These are phyloP conservation scores for Coelopa pilipes DNA, from an alignment of 2,888 invertebrate species.

Conservation along the genomic window DNA sequence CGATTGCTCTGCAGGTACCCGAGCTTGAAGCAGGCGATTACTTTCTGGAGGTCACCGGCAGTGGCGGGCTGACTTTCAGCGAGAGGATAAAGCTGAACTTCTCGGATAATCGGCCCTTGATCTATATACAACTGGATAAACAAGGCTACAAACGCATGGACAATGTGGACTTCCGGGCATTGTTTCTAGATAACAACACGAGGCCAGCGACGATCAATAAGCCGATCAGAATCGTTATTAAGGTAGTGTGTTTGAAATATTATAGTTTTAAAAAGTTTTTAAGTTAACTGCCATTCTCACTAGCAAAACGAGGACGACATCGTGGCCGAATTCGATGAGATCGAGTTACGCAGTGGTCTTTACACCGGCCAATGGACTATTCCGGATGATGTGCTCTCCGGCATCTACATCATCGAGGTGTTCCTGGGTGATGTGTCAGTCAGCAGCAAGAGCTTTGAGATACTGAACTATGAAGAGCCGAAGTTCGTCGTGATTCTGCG, in stretches of 20 bases:
- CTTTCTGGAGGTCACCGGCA: slow-evolving; percentile 18
- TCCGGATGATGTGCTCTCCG: slow-evolving; percentile 8
- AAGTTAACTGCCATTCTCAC: not conserved
- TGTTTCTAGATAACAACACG: slow-evolving; percentile 20
- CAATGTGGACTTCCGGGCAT: slow-evolving; percentile 19
- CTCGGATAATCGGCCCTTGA: slow-evolving; percentile 7
- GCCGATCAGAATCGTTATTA: slow-evolving; percentile 23
- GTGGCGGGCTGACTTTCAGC: not conserved
- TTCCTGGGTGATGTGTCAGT: not conserved
- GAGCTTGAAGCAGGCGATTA: slow-evolving; percentile 5
- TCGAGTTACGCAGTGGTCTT: slow-evolving; percentile 13
- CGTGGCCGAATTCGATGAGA: slow-evolving; percentile 8
- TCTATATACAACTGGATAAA: slow-evolving; percentile 31
- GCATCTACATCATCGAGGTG: slow-evolving; percentile 26
- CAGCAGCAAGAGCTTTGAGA: slow-evolving; percentile 15
- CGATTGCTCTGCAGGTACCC: not conserved
- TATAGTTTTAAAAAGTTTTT: too few species aligned
- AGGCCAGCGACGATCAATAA: slow-evolving; percentile 7
- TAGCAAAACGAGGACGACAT: slow-evolving; percentile 14
- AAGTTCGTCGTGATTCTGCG: slow-evolving; percentile 8
- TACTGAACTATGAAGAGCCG: slow-evolving; percentile 16
- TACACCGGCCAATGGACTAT: slow-evolving; percentile 22
- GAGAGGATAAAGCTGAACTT: slow-evolving; percentile 18
- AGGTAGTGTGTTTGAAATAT: too few species aligned
- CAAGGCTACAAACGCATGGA: slow-evolving; percentile 27